phyloP scores from a whole-genome alignment of 1,140 invertebrate genomes.

The Lasioglossum baleicum region DNA sequence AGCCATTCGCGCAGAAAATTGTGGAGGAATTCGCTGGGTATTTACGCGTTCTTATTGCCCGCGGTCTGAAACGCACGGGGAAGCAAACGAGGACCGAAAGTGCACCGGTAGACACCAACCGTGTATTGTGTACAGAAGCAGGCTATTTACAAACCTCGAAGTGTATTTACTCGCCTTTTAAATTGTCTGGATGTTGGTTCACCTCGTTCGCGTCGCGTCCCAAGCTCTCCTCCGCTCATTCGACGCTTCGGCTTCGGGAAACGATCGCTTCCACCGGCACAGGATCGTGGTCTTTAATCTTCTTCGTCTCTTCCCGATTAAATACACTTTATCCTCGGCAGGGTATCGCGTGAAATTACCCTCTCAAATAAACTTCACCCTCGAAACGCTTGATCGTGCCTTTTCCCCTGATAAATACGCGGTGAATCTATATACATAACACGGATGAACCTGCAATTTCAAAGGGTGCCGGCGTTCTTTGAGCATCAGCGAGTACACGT shows the following conservation, averaged over 20 bases:
- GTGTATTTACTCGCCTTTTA: conserved; percentile 18
- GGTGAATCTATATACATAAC: no score
- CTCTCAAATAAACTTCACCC: no score
- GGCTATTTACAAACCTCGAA: conserved; percentile 45
- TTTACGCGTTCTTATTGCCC: conserved; percentile 45
- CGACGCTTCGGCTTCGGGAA: no score
- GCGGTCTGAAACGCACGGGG: neutral
- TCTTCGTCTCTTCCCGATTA: neutral
- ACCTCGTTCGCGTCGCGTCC: neutral
- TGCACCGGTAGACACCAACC: neutral
- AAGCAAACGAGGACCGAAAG: neutral
- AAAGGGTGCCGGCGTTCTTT: no score
- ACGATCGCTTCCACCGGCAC: neutral
- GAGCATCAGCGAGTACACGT: no score
- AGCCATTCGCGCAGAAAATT: conserved; percentile 49
- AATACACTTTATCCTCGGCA: neutral
- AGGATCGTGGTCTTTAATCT: neutral
- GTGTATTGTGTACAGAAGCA: conserved; percentile 20
- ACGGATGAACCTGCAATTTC: no score
- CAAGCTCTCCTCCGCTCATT: neutral
- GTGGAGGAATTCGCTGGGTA: conserved; percentile 35
- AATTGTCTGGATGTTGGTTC: conserved; percentile 19
- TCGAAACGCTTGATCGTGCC: no score
- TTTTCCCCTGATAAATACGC: no score
- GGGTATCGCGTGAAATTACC: neutral